Percentiles rank a stretch among this genome's conserved stretches.
These are phyloP conservation scores for Epinotia bilunana DNA, from an alignment of 2,888 invertebrate species.

Conservation along the genomic window DNA sequence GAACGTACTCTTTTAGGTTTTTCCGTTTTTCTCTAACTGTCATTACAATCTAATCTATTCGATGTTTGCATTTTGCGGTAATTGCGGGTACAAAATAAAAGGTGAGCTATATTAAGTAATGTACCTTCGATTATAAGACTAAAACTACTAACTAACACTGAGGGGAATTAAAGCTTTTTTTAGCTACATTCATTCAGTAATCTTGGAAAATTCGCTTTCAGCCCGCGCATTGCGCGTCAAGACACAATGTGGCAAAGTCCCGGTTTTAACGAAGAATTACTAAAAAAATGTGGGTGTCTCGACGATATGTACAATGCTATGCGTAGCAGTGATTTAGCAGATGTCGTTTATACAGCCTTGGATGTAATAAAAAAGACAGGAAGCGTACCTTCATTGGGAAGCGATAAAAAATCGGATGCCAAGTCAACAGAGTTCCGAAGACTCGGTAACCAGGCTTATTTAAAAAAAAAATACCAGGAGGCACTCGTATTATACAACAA, in stretches of 20 bases:
- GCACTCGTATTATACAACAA: slow-evolving; percentile 52
- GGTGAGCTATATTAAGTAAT: slow-evolving; percentile 2
- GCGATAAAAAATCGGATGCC: slow-evolving; percentile 46
- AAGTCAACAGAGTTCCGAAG: slow-evolving; percentile 49
- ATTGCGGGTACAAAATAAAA: slow-evolving; percentile 18
- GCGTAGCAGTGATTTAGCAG: slow-evolving; percentile 48
- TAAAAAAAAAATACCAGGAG: slow-evolving; percentile 34
- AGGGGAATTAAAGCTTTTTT: background rate
- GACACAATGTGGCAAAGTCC: slow-evolving; percentile 29
- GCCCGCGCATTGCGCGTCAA: slow-evolving; percentile 2
- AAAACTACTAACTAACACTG: background rate
- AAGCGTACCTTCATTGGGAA: slow-evolving; percentile 29
- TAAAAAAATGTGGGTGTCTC: slow-evolving; percentile 34
- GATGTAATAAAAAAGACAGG: slow-evolving; percentile 48
- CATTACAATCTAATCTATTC: background rate
- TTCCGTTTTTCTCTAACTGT: background rate
- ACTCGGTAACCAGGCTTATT: slow-evolving; percentile 50
- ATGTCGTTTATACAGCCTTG: slow-evolving; percentile 49
- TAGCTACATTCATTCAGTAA: background rate
- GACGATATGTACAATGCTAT: slow-evolving; percentile 51
- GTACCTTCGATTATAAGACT: background rate
- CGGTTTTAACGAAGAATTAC: slow-evolving; percentile 22
- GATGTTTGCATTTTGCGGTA: background rate
- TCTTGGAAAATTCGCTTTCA: slow-evolving; percentile 2
- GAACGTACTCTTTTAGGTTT: background rate